Evolutionary conservation across 2,797 vertebrate species (phyloP), one percentile per base, ranked within the genome.

Genomic region (Danio choprae): DNA sequence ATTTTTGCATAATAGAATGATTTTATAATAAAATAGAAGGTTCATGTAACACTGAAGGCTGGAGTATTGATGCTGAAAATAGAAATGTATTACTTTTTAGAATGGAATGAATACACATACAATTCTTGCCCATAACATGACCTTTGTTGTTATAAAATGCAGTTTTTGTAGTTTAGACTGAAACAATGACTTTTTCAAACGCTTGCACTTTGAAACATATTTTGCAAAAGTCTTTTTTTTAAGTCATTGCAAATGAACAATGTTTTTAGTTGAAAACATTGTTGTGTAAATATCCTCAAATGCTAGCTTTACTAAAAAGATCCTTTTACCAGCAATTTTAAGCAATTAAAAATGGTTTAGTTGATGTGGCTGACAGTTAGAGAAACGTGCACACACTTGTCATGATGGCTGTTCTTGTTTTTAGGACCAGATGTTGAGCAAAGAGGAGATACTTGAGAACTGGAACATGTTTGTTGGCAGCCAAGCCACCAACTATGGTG

Each of bases 391-490:
- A n/a, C 10, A 6, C 4, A n/a, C 38, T 46, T 44, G 0, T 38
- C 43, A 18, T 40, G 16, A 48, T 5, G 7, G 10, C 36, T 43
- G 8, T 29, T 36, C 1, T 8, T 1, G 84, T 48, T 58, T 82
- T 83, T 85, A 99, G 97, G 97, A 99, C 87, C 94, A 98, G 86
- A 94, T 93, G 89, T 90, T 99, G 84, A 97, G 95, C 0, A 98
- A 96, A 92, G 94, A 96, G 20, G 98, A 99, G 87, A 93, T 99
- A 87, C 84, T 99, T n/a, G 95, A 98, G 87, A 99, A 99, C 85
- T 99, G 98, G 98, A 98, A 98, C 90, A 98, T 99, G 97, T 99
- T 99, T 5, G 97, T 99, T 40, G 98, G 98, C 88, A 99, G 98
- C 89, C 98, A 99, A 87, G 98, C 98, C 84, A 99, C 97, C 83